phyloP scores from a whole-genome alignment of 2,888 invertebrate genomes.

The Cephonodes hylas region DNA sequence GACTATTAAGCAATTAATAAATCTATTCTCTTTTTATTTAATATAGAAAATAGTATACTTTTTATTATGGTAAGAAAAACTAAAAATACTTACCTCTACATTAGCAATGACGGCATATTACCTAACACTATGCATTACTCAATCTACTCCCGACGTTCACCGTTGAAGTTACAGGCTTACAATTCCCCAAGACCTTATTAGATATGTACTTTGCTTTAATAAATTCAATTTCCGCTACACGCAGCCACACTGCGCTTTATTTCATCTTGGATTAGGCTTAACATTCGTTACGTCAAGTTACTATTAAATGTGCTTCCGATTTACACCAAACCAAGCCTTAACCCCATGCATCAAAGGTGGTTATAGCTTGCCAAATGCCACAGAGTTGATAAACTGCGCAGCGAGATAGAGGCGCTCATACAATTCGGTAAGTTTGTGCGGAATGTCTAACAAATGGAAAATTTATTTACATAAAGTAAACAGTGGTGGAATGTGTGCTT shows the following conservation, averaged over 20 bases:
- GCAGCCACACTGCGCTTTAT: constrained; percentile 33
- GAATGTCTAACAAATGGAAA: constrained; percentile 1
- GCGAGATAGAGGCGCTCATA: background rate
- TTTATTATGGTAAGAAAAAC: too few relatives aligned
- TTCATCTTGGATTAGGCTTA: constrained; percentile 39
- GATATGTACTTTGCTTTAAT: constrained; percentile 27
- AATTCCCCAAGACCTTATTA: background rate
- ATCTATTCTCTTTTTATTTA: too few relatives aligned
- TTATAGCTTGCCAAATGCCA: background rate
- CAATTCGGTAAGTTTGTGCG: constrained; percentile 5
- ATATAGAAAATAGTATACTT: too few relatives aligned
- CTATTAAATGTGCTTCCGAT: background rate
- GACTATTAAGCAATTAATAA: too few relatives aligned
- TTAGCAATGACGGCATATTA: background rate
- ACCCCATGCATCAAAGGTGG: background rate
- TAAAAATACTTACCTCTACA: too few relatives aligned
- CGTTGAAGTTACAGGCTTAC: background rate
- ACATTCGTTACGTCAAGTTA: background rate
- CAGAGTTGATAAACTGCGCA: constrained; percentile 4
- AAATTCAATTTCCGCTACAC: constrained; percentile 47
- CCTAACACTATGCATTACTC: background rate
- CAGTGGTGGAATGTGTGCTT: constrained; percentile 3
- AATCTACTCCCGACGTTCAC: background rate
- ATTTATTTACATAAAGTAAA: constrained; percentile 9
- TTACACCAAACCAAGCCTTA: background rate